Base-by-base conservation (phyloP, 2,113 vertebrate species). In the Datnioides undecimradiatus region DNA sequence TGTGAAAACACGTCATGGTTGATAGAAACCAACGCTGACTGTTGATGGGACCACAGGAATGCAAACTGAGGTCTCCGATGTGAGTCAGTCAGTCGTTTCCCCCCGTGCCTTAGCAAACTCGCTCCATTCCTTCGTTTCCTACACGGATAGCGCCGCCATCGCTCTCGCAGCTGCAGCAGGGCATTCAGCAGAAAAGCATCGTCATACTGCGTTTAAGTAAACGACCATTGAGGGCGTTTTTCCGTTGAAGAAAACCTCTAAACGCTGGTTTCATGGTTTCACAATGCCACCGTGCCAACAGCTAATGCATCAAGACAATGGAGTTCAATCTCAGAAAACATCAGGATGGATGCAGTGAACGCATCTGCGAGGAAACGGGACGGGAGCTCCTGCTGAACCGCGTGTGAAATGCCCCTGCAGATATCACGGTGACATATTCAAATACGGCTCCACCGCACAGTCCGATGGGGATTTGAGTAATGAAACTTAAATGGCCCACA, bases 401-500 rank as follows among this genome's bases (percentile, higher is more conserved):
- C 29, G 7, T 23, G 57, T 27, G 36, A 70, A 75, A 77, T 62
- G 29, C 59, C 59, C 27, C 58, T 19, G 64, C 73, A 77, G 62
- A 81, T 75, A 60, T 69, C 57, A 31, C 59, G 8, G 19, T 67
- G 68, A 72, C 65, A 25, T 62, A 80, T 75, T 79, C 65, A 77
- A 49, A 80, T 67, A 41, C 21, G 25, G 25, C 58, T 62, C 43
- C n/a, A 4, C 33, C 67, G 3, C 40, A 9, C 63, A 29, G 14
- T 66, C 64, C 31, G 0, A 19, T 13, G 31, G 55, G 74, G 52
- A 79, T 63, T 67, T 80, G 74, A 76, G 63, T 60, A 58, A 80
- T 82, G 83, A 71, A 68, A 76, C 45, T n/a, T 45, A 67, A 80
- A 82, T 46, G 40, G 48, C 70, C 74, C 71, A 40, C 62, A 13